These are phyloP conservation scores for Spinus olivaceus DNA, from an alignment of 2,797 vertebrate species.

Conservation along the genomic window DNA sequence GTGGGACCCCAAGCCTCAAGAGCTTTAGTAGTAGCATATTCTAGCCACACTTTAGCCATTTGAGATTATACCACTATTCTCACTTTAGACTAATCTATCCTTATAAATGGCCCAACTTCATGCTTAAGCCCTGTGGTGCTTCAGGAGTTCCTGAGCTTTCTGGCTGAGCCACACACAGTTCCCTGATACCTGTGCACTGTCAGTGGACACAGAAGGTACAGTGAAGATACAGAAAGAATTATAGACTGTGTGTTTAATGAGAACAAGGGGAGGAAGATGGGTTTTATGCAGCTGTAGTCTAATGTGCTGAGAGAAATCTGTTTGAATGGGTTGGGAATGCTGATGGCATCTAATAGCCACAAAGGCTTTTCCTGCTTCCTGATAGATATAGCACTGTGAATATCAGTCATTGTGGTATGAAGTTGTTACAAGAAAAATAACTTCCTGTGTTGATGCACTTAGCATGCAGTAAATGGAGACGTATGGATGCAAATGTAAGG, in stretches of 20 bases:
- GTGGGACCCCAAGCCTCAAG: not conserved
- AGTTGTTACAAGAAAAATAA: constrained; percentile 47
- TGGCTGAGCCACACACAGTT: not conserved
- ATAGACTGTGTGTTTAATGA: not conserved
- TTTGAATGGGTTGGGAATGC: constrained; percentile 1
- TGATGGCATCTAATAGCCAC: constrained; percentile 26
- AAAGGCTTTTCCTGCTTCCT: constrained; percentile 46
- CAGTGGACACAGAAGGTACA: not conserved
- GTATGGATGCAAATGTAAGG: not conserved
- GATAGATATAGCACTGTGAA: not conserved
- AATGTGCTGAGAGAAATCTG: not conserved
- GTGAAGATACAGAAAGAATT: not conserved
- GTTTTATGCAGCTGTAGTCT: not conserved
- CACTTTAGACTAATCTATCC: not conserved
- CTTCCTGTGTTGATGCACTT: constrained; percentile 49
- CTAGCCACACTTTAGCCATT: not conserved
- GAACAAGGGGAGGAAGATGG: not conserved
- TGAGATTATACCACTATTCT: not conserved
- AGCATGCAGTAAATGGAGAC: not conserved
- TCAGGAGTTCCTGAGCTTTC: not conserved
- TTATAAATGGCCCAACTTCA: not conserved
- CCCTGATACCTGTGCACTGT: not conserved
- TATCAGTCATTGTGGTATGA: constrained; percentile 20
- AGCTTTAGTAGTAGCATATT: not conserved
- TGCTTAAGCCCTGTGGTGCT: not conserved